These are phyloP conservation scores for Achlya flavicornis DNA, from an alignment of 2,888 invertebrate genomes.

Conservation along the genomic window DNA sequence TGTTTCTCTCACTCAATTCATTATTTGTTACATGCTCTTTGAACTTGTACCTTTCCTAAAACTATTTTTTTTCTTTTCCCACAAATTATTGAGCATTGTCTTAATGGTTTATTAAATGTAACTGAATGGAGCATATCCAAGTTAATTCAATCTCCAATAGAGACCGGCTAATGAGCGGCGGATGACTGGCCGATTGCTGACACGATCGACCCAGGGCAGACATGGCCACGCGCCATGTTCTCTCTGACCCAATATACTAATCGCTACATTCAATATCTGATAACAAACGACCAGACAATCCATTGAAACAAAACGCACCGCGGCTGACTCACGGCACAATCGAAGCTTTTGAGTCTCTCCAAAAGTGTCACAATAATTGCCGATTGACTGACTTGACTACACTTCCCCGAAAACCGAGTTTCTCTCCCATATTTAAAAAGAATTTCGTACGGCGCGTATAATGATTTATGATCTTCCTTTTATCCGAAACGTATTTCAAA, in stretches of 20 bases:
- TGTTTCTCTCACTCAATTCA: too few relatives aligned
- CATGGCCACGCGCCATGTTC: slow-evolving; percentile 57
- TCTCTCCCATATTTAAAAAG: slow-evolving; percentile 71
- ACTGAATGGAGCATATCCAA: slow-evolving; percentile 59
- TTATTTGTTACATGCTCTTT: too few relatives aligned
- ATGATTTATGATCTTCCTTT: slow-evolving; percentile 81
- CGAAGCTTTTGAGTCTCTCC: slow-evolving; percentile 30
- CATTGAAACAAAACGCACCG: slow-evolving; percentile 27
- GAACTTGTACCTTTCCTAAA: too few relatives aligned
- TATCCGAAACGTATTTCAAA: slow-evolving; percentile 83
- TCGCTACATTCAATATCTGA: slow-evolving; percentile 46
- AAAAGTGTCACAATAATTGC: slow-evolving; percentile 58
- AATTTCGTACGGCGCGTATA: slow-evolving; percentile 67
- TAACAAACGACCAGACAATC: slow-evolving; percentile 26
- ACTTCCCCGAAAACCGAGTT: slow-evolving; percentile 73
- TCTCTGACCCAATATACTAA: slow-evolving; percentile 52
- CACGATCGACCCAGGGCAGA: slow-evolving; percentile 46
- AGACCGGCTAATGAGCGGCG: slow-evolving; percentile 73
- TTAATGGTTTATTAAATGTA: slow-evolving; percentile 65
- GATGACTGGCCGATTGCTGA: slow-evolving; percentile 72
- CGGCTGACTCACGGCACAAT: slow-evolving; percentile 13
- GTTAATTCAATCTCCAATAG: slow-evolving; percentile 76
- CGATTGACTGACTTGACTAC: slow-evolving; percentile 60
- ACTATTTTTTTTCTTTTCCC: not conserved
- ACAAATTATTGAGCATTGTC: slow-evolving; percentile 51